Evolutionary conservation across 2,797 vertebrate species (phyloP).

Genomic region (Erpetoichthys calabaricus): DNA sequence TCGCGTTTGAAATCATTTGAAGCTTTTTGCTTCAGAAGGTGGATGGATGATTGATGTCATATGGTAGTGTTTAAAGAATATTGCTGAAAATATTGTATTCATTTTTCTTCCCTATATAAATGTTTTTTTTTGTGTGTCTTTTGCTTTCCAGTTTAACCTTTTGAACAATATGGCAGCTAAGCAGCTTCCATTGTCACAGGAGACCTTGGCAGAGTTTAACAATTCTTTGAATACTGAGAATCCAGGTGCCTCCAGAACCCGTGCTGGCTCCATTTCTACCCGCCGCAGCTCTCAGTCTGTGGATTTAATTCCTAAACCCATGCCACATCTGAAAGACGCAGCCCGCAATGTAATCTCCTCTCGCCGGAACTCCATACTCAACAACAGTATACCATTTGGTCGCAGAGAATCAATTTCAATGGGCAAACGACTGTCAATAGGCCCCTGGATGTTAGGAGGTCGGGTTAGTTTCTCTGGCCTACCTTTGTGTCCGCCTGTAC

Average conservation of each 20-base stretch:
- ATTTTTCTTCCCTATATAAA: neutral
- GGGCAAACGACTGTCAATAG: conserved; percentile 35
- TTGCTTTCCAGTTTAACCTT: neutral
- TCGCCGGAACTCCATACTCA: conserved; percentile 35
- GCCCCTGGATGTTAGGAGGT: conserved; percentile 32
- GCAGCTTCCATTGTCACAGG: conserved; percentile 25
- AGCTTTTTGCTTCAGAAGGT: too few relatives aligned
- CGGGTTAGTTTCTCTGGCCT: conserved; percentile 46
- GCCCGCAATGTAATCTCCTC: conserved; percentile 10
- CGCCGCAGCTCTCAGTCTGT: conserved; percentile 24
- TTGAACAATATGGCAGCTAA: conserved; percentile 19
- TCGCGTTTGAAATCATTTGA: too few relatives aligned
- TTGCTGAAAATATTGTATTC: too few relatives aligned
- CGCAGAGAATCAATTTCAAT: conserved; percentile 35
- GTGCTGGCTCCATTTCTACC: conserved; percentile 20
- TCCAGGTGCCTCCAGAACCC: conserved; percentile 1
- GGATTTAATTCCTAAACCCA: conserved; percentile 13
- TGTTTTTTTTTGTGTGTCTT: neutral
- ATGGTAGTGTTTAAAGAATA: too few relatives aligned
- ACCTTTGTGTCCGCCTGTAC: conserved; percentile 28
- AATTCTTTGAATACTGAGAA: conserved; percentile 15
- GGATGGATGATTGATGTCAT: too few relatives aligned
- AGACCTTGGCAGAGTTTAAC: conserved; percentile 25
- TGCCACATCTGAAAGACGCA: conserved; percentile 17
- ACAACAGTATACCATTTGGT: conserved; percentile 20